phyloP scores from a whole-genome alignment of 2,797 vertebrate species.

The Catamblyrhynchus diadema region DNA sequence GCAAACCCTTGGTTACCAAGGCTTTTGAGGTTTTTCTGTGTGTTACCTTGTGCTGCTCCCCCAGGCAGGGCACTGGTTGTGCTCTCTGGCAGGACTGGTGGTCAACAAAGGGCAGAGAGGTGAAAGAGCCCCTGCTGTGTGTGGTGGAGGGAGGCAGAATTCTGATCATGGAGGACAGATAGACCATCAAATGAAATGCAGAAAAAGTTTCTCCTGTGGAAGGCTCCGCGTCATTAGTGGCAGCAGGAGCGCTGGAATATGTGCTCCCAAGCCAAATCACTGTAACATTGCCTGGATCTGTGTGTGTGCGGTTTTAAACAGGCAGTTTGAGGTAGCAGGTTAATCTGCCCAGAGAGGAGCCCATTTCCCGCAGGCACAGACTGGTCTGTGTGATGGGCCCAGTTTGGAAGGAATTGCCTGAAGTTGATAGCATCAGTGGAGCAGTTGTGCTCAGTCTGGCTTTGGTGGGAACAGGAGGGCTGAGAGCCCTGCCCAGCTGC shows the following conservation, averaged over 20 bases:
- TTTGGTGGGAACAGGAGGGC: background rate
- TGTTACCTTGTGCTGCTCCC: background rate
- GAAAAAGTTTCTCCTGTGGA: background rate
- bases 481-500: background rate
- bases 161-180: background rate
- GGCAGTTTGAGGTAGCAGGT: background rate
- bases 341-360: background rate
- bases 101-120: no score
- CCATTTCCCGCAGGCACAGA: background rate
- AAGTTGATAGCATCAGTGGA: background rate
- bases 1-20: background rate
- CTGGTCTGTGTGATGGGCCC: background rate
- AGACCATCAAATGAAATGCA: background rate
- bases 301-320: background rate
- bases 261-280: background rate
- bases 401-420: background rate
- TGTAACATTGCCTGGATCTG: background rate
- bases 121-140: background rate
- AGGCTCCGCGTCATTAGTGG: background rate
- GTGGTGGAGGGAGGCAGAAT: background rate
- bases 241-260: background rate
- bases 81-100: background rate
- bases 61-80: rapidly evolving
- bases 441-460: background rate
- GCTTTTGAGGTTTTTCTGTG: background rate